These are phyloP conservation scores for Coluber constrictor DNA, from an alignment of 2,797 vertebrate genomes.

Conservation along the genomic window DNA sequence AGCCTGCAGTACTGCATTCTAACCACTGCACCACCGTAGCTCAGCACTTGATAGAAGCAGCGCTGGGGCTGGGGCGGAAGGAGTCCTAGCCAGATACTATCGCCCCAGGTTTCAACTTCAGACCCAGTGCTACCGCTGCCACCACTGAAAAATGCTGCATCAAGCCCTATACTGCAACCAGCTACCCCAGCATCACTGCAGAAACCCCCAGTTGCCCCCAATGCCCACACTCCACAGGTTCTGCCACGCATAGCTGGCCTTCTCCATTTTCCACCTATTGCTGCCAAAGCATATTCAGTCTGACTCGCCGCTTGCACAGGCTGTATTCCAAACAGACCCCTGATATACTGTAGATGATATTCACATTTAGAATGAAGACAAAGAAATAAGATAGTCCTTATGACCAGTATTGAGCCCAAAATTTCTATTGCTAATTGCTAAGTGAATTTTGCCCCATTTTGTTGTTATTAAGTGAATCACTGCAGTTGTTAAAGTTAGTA, in stretches of 20 bases:
- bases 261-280: background rate
- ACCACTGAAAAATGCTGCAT: background rate
- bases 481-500: background rate
- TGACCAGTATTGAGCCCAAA: background rate
- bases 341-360: background rate
- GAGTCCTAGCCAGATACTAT: background rate
- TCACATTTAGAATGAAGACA: background rate
- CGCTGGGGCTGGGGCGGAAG: background rate
- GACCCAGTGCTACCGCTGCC: background rate
- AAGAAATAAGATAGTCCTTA: background rate
- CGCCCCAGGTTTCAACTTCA: background rate
- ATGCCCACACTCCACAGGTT: background rate
- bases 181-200: background rate
- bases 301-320: too few relatives aligned
- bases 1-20: too few relatives aligned
- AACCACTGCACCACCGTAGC: too few relatives aligned
- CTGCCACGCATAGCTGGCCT: background rate
- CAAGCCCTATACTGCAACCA: background rate
- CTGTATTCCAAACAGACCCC: too few relatives aligned
- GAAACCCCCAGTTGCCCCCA: background rate
- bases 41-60: background rate
- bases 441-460: background rate
- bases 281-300: background rate
- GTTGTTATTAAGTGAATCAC: too few relatives aligned
- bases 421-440: background rate